Evolutionary conservation across 1,140 invertebrate species (phyloP), one percentile per base, ranked within the genome.

Genomic region (Drepana arcuata): DNA sequence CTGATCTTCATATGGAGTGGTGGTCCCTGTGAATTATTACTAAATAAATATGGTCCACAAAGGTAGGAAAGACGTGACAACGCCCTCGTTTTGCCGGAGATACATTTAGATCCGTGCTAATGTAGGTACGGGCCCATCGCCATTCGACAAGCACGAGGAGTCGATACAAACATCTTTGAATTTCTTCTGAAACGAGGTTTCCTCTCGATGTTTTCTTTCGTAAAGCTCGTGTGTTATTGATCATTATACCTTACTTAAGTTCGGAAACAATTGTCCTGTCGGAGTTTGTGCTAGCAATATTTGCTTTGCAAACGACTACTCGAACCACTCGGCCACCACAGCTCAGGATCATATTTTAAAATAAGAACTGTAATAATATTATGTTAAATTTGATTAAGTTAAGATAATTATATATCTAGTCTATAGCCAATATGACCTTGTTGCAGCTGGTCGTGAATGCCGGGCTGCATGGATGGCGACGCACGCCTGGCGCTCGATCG

Each of bases 401-500:
- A 21, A 21, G 9, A 21, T 9, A 21, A 21, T 21, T 21, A 5
- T 21, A 21, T 21, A 21, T 4, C 18, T 21, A 21, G 18, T 21
- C 4, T 26, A 1, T 34, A 16, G 21, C 26, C 29, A 36, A 36
- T 7, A 25, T 29, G 27, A 39, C 30, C 24, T 1, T 45, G 14
- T 32, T 53, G 30, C 58, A 71, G 71, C 48, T 44, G 46, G 41
- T 49, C 60, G 75, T 80, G 73, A 60, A 80, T 78, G 75, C 69
- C 61, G 71, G 48, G 63, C 53, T 71, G 77, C 58, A 73, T 81
- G 77, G 77, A 81, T 81, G 77, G 77, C 71, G 71, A 55, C 60
- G 69, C 71, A 70, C 60, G 53, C 48, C 48, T 68, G 73, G 67
- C 71, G 69, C 41, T 65, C 59, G 57, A 53, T 78, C 65, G 73